A percentile compares a stretch with the other conserved stretches of the same genome.
Evolutionary conservation across 2,797 vertebrate genomes (phyloP).

Genomic region (Danio jaintianensis): DNA sequence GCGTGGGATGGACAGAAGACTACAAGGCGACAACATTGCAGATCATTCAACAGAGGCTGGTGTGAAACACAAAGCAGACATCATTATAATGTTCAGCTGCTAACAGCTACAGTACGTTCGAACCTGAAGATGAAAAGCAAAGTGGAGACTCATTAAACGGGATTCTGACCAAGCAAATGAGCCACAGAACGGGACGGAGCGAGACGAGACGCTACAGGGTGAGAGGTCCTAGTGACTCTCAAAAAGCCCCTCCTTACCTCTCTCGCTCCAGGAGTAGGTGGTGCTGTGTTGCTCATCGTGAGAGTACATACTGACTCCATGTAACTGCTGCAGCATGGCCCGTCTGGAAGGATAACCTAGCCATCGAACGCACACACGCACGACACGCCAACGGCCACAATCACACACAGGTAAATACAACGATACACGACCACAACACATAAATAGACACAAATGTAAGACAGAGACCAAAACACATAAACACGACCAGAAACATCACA

Average conservation of each 20-base stretch:
- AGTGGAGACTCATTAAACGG: constrained; percentile 34
- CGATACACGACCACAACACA: constrained; percentile 42
- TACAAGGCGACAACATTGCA: constrained; percentile 26
- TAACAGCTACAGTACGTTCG: neutral
- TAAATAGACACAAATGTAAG: constrained; percentile 31
- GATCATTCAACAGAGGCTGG: neutral
- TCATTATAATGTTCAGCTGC: neutral
- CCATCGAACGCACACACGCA: constrained; percentile 51
- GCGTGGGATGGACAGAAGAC: constrained; percentile 25
- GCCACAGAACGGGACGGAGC: constrained; percentile 52
- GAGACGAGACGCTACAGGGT: constrained; percentile 30
- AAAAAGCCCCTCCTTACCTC: constrained; percentile 80
- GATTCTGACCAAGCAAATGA: constrained; percentile 53
- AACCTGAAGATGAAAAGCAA: constrained; percentile 49
- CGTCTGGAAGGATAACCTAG: constrained; percentile 86
- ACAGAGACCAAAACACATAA: constrained; percentile 34
- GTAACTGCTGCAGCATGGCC: constrained; percentile 91
- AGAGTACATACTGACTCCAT: constrained; percentile 88
- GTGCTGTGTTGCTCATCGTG: constrained; percentile 81
- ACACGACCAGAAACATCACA: constrained; percentile 58
- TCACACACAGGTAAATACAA: constrained; percentile 56
- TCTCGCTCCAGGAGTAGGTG: constrained; percentile 80
- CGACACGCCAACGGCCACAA: constrained; percentile 54
- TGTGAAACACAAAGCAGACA: constrained; percentile 39
- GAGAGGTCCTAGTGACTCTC: constrained; percentile 28